Evolutionary conservation across 2,797 vertebrate species (phyloP).

Genomic region (Buphagus erythrorhynchus): DNA sequence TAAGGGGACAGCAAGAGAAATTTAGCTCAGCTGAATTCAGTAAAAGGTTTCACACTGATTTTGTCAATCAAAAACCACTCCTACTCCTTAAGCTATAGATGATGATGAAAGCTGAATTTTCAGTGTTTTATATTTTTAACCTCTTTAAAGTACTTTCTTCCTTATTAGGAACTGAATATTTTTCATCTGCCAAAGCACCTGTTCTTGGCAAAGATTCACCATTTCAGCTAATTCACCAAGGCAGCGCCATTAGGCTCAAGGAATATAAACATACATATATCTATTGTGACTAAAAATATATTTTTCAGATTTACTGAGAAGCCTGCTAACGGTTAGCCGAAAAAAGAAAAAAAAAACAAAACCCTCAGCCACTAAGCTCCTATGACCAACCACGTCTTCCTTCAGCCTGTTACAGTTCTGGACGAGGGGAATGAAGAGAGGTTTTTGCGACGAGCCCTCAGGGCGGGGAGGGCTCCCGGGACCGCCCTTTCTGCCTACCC

Average conservation of each 20-base stretch:
- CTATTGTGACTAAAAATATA: neutral
- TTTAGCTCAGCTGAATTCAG: neutral
- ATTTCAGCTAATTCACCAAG: neutral
- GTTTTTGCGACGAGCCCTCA: neutral
- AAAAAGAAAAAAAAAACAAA: rapidly evolving
- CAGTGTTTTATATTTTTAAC: neutral
- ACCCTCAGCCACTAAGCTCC: too few species aligned
- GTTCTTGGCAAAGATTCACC: neutral
- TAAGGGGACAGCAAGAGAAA: neutral
- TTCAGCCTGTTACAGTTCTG: neutral
- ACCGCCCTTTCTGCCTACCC: too few species aligned
- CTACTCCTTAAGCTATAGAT: neutral
- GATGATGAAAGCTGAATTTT: neutral
- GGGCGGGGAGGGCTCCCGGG: too few species aligned
- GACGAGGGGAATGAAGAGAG: neutral
- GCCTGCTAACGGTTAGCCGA: rapidly evolving
- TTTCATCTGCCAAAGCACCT: neutral
- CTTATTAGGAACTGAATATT: neutral
- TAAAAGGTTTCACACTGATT: neutral
- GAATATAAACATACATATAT: neutral
- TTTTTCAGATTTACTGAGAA: neutral
- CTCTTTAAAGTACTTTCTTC: neutral
- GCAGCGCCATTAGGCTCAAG: neutral
- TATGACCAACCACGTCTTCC: neutral
- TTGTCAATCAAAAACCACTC: neutral